Evolutionary conservation across 2,797 vertebrate genomes (phyloP).

Genomic region (Apogon hyalosoma): DNA sequence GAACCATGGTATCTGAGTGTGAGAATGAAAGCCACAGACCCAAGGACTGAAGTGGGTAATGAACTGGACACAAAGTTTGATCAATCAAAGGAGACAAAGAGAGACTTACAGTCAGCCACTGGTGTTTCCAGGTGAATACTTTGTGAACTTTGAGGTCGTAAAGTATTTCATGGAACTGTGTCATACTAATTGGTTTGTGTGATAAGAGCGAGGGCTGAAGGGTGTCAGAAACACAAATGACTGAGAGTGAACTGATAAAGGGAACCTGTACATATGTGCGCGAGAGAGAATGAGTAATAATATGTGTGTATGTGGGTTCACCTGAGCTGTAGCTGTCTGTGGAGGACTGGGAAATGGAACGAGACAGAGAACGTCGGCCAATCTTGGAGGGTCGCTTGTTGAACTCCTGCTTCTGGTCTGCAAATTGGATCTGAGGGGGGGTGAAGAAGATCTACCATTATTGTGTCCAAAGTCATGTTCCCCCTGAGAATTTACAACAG

Average conservation of each 20-base stretch:
- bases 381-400: slow-evolving; percentile 98
- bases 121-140: slow-evolving; percentile 15
- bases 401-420: slow-evolving; percentile 98
- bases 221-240: too few species aligned
- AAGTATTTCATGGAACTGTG: neutral
- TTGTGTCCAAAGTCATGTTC: too few species aligned
- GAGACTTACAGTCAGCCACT: slow-evolving; percentile 7
- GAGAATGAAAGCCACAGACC: slow-evolving; percentile 28
- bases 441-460: slow-evolving; percentile 18
- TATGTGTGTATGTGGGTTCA: slow-evolving; percentile 59
- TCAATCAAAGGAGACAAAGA: slow-evolving; percentile 2
- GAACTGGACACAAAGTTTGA: neutral
- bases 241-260: too few species aligned
- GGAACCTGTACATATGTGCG: neutral
- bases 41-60: slow-evolving; percentile 14
- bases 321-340: slow-evolving; percentile 99
- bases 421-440: slow-evolving; percentile 93
- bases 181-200: neutral
- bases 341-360: slow-evolving; percentile 98
- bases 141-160: neutral
- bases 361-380: slow-evolving; percentile 95
- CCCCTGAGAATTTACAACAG: neutral
- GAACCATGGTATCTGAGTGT: slow-evolving; percentile 31
- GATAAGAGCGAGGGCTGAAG: slow-evolving; percentile 8
- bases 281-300: neutral